These are phyloP conservation scores for Cuniculus paca DNA, from an alignment of 2,797 vertebrate species.

Conservation along the genomic window DNA sequence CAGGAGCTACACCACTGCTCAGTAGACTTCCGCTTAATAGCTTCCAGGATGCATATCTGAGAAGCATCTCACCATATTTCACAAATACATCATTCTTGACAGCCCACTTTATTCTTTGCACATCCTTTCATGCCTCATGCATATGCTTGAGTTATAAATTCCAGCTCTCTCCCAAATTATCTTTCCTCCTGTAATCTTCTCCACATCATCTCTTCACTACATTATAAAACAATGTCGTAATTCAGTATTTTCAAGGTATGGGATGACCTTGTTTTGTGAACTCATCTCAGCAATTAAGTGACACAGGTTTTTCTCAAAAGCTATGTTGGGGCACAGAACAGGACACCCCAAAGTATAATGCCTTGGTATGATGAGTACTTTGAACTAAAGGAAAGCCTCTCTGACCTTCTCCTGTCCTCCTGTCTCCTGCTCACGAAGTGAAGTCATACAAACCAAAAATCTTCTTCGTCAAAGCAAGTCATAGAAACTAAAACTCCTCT, in stretches of 20 bases:
- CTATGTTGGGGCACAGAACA: neutral
- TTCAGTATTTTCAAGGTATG: neutral
- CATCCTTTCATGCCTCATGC: conserved; percentile 64
- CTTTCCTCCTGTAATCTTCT: conserved; percentile 58
- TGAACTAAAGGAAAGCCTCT: neutral
- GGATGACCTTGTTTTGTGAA: neutral
- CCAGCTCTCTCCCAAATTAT: conserved; percentile 66
- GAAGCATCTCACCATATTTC: conserved; percentile 64
- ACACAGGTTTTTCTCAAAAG: neutral
- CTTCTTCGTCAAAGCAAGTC: neutral
- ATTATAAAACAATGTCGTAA: conserved; percentile 13
- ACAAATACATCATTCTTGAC: conserved; percentile 75
- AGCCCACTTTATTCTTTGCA: conserved; percentile 72
- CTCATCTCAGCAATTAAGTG: neutral
- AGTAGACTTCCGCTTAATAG: conserved; percentile 71
- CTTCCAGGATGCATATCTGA: conserved; percentile 68
- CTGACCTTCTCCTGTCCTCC: neutral
- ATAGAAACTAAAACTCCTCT: neutral
- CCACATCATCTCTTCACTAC: conserved; percentile 21
- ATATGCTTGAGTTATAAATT: conserved; percentile 72
- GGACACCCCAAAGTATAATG: neutral
- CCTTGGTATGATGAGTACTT: neutral
- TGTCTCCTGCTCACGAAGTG: neutral
- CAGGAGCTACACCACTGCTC: conserved; percentile 57
- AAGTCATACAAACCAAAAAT: neutral